Evolutionary conservation across 1,140 invertebrate genomes (phyloP), one percentile per base, ranked within the genome.

Genomic region (Dinothrombium tinctorium): DNA sequence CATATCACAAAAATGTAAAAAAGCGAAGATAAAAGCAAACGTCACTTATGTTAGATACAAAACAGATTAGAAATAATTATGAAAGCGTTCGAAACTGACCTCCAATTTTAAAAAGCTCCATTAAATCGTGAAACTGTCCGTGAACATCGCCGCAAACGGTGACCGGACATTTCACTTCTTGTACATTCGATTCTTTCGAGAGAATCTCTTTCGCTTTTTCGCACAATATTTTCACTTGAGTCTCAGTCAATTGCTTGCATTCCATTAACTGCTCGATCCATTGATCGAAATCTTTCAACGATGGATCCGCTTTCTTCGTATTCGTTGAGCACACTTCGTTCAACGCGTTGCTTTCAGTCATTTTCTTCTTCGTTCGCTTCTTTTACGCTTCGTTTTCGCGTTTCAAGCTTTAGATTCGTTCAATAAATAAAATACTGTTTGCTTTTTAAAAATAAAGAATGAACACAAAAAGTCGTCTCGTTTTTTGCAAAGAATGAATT

Each of bases 141-240:
- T 99, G 92, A 25, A 99, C 90, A 69, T 99, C 92, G 47, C 92
- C 92, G 63, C 92, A 98, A 3, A 98, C 90, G 7, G 26, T 31
- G 21, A 40, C 26, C 6, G 92, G 92, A 66, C 89, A 96, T 76
- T 92, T 90, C 41, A 99, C 92, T 65, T 96, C 87, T 66, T 98
- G 92, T 46, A 99, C 92, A 69, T 98, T 99, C 17, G 84, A 92
- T 67, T 98, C 92, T 61, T 92, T 90, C 35, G 84, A 76, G 51
- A 99, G 68, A 53, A 99, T 98, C 71, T 98, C 92, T 68, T 94
- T 94, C 51, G 92, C 90, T 84, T 96, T 96, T 68, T 96, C 92
- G 71, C 92, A 99, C 53, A 98, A 70, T 53, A 82, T 86, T 76
- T 95, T 94, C 48, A 99, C 92, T 86, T 98, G 90, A 65, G 81